Percentiles rank a stretch among this genome's conserved stretches.
Evolutionary conservation across 2,113 vertebrate genomes (phyloP).

Genomic region (Myxocyprinus asiaticus): DNA sequence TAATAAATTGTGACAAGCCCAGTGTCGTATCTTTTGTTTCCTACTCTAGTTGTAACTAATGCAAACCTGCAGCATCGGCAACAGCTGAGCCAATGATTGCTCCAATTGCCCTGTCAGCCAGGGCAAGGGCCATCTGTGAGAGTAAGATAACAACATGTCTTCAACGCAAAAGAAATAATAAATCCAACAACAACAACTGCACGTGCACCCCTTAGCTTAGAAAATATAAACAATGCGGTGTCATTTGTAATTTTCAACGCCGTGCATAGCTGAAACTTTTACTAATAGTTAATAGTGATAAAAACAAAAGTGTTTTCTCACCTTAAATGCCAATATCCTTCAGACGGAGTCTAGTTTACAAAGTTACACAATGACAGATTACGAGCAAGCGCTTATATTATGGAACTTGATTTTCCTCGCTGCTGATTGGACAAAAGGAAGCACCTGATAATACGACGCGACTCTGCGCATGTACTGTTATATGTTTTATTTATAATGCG

Average conservation of each 20-base stretch:
- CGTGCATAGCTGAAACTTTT: neutral
- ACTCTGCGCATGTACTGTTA: neutral
- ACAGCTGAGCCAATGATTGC: slow-evolving; percentile 73
- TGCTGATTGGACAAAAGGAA: slow-evolving; percentile 14
- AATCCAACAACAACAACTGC: neutral
- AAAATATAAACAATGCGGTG: neutral
- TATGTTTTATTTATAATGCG: neutral
- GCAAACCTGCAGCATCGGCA: slow-evolving; percentile 75
- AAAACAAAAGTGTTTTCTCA: neutral
- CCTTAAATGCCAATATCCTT: neutral
- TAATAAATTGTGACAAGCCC: too few relatives aligned
- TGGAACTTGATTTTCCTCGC: neutral
- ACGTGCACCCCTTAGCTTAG: neutral
- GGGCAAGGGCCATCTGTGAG: slow-evolving; percentile 66
- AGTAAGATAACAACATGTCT: slow-evolving; percentile 11
- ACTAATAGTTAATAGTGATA: neutral
- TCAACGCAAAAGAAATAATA: neutral
- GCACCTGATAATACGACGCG: slow-evolving; percentile 4
- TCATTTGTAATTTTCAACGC: neutral
- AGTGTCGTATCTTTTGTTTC: too few relatives aligned
- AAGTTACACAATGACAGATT: neutral
- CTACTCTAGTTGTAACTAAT: neutral
- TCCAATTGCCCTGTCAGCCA: slow-evolving; percentile 68
- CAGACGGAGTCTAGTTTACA: neutral
- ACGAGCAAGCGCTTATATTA: neutral